phyloP scores from a whole-genome alignment of 2,888 invertebrate genomes.

The Nomada fucata region DNA sequence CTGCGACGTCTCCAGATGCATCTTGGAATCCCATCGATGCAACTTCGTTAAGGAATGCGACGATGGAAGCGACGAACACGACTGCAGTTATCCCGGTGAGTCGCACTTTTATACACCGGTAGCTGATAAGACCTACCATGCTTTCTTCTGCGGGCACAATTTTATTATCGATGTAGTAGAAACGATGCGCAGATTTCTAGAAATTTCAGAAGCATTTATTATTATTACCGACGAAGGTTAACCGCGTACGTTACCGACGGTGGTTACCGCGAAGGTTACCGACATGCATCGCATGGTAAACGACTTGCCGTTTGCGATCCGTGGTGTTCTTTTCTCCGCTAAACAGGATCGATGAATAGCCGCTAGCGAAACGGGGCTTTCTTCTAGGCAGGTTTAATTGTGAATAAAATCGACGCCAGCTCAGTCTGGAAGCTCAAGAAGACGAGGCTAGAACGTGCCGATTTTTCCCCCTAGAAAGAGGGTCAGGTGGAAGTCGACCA shows the following conservation, averaged over 20 bases:
- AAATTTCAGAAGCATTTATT: too few species aligned
- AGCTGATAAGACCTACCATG: background rate
- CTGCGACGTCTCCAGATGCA: conserved; percentile 87
- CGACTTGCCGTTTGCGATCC: too few species aligned
- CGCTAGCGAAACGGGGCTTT: too few species aligned
- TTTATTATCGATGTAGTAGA: background rate
- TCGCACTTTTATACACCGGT: conserved; percentile 15
- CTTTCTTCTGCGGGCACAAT: background rate
- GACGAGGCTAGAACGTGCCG: conserved; percentile 38
- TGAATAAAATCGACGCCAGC: conserved; percentile 5
- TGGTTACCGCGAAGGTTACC: too few species aligned
- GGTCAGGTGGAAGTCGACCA: conserved; percentile 74
- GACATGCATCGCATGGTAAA: too few species aligned
- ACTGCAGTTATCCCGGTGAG: conserved; percentile 85
- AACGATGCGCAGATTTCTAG: too few species aligned
- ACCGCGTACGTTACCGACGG: too few species aligned
- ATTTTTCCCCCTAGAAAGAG: conserved; percentile 64
- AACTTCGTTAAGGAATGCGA: conserved; percentile 87
- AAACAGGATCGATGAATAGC: too few species aligned
- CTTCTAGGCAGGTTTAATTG: conserved; percentile 13
- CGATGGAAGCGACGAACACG: conserved; percentile 89
- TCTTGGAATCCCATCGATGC: conserved; percentile 86
- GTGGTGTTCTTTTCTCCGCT: too few species aligned
- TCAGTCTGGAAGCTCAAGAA: background rate
- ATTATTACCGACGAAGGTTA: too few species aligned